phyloP scores from a whole-genome alignment of 2,888 invertebrate genomes.

The Drosophila prostipennis region DNA sequence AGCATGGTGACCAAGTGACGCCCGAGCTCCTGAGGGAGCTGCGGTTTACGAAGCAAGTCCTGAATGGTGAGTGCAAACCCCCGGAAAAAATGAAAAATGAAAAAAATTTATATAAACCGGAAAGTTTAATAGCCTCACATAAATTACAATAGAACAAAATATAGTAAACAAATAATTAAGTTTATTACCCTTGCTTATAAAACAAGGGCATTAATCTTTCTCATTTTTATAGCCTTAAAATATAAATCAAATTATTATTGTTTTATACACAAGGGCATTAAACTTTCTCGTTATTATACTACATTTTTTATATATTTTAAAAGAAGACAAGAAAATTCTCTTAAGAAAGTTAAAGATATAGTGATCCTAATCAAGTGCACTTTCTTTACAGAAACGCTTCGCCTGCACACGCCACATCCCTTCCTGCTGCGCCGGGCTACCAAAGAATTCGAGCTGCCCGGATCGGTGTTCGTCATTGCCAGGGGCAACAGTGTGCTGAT shows the following conservation, averaged over 20 bases:
- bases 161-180: too few species aligned
- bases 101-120: too few species aligned
- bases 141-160: too few species aligned
- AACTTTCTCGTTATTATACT: background rate
- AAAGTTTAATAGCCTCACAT: too few species aligned
- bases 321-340: too few species aligned
- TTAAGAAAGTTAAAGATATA: too few species aligned
- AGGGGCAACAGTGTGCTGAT: conserved; percentile 75
- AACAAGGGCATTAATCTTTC: too few species aligned
- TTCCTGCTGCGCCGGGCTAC: conserved; percentile 74
- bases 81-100: too few species aligned
- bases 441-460: conserved; percentile 73
- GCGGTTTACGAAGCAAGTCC: conserved; percentile 74
- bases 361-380: background rate
- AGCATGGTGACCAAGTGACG: conserved; percentile 65
- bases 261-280: background rate
- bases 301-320: too few species aligned
- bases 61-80: conserved; percentile 70
- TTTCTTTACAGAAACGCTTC: conserved; percentile 83
- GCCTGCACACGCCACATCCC: conserved; percentile 84
- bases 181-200: too few species aligned
- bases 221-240: background rate
- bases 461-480: conserved; percentile 78
- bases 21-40: conserved; percentile 71
- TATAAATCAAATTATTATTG: background rate